Percentiles rank a stretch among this genome's conserved stretches.
Evolutionary conservation across 1,140 invertebrate species (phyloP).

Genomic region (Oedothorax gibbosus): DNA sequence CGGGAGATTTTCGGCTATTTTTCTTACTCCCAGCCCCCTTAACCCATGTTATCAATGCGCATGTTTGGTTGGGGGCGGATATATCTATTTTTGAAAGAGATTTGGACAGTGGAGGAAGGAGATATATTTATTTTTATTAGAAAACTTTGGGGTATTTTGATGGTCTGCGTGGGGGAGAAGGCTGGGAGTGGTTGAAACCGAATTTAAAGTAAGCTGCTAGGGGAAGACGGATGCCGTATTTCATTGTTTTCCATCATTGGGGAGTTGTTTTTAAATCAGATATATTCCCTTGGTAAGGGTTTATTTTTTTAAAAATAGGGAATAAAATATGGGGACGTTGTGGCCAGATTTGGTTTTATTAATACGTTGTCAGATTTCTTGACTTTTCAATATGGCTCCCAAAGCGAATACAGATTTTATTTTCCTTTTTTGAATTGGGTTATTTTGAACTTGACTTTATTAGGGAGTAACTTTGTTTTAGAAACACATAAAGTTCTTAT

Average conservation of each 20-base stretch:
- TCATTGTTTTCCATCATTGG: conserved; percentile 32
- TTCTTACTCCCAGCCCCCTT: conserved; percentile 7
- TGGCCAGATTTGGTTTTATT: conserved; percentile 2
- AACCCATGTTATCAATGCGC: conserved; percentile 38
- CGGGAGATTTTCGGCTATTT: conserved; percentile 41
- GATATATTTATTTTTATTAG: not conserved
- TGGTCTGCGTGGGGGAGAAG: no score
- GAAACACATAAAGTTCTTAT: no score
- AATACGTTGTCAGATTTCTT: not conserved
- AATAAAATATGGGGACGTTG: not conserved
- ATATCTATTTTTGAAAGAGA: conserved; percentile 55
- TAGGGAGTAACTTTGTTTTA: no score
- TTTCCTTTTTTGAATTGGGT: no score
- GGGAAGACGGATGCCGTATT: conserved; percentile 37
- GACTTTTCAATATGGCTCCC: not conserved
- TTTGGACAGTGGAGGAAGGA: not conserved
- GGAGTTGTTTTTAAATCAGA: conserved; percentile 38
- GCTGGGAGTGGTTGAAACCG: conserved; percentile 12
- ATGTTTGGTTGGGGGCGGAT: conserved; percentile 24
- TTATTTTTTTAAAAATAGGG: not conserved
- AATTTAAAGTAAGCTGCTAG: conserved; percentile 50
- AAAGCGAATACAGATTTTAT: not conserved
- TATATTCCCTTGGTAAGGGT: conserved; percentile 17
- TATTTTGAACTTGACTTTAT: no score
- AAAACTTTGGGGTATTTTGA: no score